These are phyloP conservation scores for Leptothorax acervorum DNA, from an alignment of 2,888 invertebrate genomes.

Conservation along the genomic window DNA sequence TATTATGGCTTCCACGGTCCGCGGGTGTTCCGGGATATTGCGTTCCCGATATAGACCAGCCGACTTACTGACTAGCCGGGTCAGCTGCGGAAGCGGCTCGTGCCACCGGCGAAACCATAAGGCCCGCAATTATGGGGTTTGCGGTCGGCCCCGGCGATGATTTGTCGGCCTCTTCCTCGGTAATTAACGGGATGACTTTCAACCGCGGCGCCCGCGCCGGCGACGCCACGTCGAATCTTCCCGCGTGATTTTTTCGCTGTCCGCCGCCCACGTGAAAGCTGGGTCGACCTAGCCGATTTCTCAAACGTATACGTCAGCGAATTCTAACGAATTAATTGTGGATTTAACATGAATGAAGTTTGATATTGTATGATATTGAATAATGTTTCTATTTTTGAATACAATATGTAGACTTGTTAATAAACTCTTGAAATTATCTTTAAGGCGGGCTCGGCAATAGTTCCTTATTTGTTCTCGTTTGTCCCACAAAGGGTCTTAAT, in stretches of 20 bases:
- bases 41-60: conserved; percentile 75
- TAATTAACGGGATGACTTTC: conserved; percentile 76
- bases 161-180: conserved; percentile 68
- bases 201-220: conserved; percentile 56
- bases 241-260: conserved; percentile 61
- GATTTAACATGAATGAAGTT: neutral
- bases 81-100: conserved; percentile 78
- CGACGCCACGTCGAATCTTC: conserved; percentile 54
- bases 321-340: neutral
- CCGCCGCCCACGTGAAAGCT: neutral
- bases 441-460: neutral
- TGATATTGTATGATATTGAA: neutral
- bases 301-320: neutral
- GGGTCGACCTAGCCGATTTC: neutral
- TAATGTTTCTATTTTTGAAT: neutral
- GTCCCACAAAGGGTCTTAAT: neutral
- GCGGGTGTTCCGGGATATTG: conserved; percentile 83
- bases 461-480: too few relatives aligned
- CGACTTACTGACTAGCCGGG: conserved; percentile 58
- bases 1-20: conserved; percentile 82
- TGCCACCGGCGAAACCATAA: conserved; percentile 77
- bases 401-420: neutral
- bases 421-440: neutral
- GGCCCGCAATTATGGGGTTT: conserved; percentile 78
- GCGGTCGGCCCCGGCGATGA: conserved; percentile 71